Percentiles rank a stretch among this genome's conserved stretches.
phyloP scores from a whole-genome alignment of 2,797 vertebrate genomes.

The Neosilurus hyrtlii region DNA sequence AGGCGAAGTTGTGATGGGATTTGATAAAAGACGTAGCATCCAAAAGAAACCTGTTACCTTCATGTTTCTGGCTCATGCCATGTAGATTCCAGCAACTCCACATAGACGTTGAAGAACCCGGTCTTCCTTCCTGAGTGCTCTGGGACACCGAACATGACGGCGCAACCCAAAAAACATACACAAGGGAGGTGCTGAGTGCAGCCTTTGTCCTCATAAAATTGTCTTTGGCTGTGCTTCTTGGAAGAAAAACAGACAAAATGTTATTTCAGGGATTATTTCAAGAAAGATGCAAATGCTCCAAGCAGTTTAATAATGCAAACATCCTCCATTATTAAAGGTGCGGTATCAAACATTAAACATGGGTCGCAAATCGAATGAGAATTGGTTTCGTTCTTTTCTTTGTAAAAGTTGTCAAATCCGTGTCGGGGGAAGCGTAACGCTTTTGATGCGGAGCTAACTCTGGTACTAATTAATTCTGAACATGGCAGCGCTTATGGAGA shows the following conservation, averaged over 20 bases:
- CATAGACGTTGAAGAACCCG: neutral
- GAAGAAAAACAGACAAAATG: slow-evolving; percentile 3
- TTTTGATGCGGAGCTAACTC: slow-evolving; percentile 45
- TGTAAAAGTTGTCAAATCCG: slow-evolving; percentile 47
- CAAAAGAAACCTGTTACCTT: neutral
- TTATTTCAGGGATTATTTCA: neutral
- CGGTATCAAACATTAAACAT: slow-evolving; percentile 37
- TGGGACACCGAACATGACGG: neutral
- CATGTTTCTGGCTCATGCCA: neutral
- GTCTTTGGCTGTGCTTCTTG: slow-evolving; percentile 8
- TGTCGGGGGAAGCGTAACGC: slow-evolving; percentile 28
- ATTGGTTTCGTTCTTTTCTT: slow-evolving; percentile 32
- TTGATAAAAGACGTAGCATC: neutral
- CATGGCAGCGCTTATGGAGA: slow-evolving; percentile 3
- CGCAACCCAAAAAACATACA: neutral
- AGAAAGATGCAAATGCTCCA: slow-evolving; percentile 7
- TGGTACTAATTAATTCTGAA: slow-evolving; percentile 40
- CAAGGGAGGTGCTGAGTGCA: slow-evolving; percentile 4
- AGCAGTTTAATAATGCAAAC: slow-evolving; percentile 32
- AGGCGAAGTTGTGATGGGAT: neutral
- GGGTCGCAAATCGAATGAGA: slow-evolving; percentile 24
- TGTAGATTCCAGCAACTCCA: neutral
- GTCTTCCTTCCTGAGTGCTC: neutral
- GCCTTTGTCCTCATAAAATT: slow-evolving; percentile 11
- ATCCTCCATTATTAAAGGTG: slow-evolving; percentile 43